Evolutionary conservation across 2,888 invertebrate genomes (phyloP), one percentile per base, ranked within the genome.

Genomic region (Ophioninae sp.): DNA sequence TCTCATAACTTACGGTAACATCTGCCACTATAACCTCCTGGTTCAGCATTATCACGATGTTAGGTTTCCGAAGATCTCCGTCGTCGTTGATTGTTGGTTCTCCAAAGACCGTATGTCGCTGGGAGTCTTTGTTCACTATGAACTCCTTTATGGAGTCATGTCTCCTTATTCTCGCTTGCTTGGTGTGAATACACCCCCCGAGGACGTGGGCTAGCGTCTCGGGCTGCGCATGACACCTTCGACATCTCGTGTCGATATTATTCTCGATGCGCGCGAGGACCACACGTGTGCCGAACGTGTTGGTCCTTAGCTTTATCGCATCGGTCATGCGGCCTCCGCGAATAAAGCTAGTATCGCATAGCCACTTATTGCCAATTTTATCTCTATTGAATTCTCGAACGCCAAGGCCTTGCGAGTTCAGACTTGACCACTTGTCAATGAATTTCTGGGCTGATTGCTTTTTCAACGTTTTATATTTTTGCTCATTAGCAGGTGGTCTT

Each of bases 1-100:
- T 86, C 64, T 88, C 88, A 22, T 85, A 87, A 68, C 87, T 82
- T 63, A 88, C 87, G 1, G 89, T 88, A 0, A 91, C 88, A 73
- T 91, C 90, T 85, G 88, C 87, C 86, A 90, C 86, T 61, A 85
- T 81, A 75, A 87, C 87, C 87, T 87, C 72, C 72, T 80, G 86
- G 83, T 85, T 84, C 86, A 84, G 76, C 10, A 41, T 61, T 17
- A 90, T 71, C 23, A 90, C 87, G 83, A 91, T 87, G 87, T 89
- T 90, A 0, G 88, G 90, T 88, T 89, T 88, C 65, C 89, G 89
- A 39, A 85, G 83, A 75, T 85, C 88, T 8, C 85, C 85, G 0
- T 30, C 41, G 0, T 78, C 74, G 8, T 64, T 59, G 0, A 81
- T 37, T 3, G 80, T 64, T 0, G 81, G 71, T 61, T 85, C 85